A percentile compares a stretch with the other conserved stretches of the same genome.
These are phyloP conservation scores for Apistogramma diplotaenia DNA, from an alignment of 2,113 vertebrate genomes.

Conservation along the genomic window DNA sequence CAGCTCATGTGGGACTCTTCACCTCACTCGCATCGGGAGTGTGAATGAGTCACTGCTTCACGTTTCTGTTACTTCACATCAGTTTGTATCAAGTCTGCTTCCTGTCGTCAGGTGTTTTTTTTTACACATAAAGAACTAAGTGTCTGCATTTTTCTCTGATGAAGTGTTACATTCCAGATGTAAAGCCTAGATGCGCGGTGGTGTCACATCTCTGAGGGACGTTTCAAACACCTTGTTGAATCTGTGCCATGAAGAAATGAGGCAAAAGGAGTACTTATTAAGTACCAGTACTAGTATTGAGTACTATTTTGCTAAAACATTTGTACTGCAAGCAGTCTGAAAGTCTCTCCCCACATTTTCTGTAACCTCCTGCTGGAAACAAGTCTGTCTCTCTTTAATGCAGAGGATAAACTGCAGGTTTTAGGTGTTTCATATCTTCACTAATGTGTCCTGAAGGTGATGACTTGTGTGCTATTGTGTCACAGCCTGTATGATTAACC, in stretches of 20 bases:
- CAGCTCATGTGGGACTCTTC: neutral
- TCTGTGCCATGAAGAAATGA: too few relatives aligned
- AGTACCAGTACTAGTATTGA: too few relatives aligned
- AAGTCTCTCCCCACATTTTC: neutral
- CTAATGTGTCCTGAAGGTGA: neutral
- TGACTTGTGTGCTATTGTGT: constrained; percentile 15
- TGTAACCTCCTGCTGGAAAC: neutral
- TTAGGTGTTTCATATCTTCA: neutral
- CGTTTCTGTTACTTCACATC: neutral
- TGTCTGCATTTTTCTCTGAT: neutral
- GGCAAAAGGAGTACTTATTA: too few relatives aligned
- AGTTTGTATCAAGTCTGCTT: neutral
- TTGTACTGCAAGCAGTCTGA: too few relatives aligned
- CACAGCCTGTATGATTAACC: neutral
- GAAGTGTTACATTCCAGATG: constrained; percentile 5
- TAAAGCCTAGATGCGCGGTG: neutral
- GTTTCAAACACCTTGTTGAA: too few relatives aligned
- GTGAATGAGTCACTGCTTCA: neutral
- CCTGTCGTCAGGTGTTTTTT: neutral
- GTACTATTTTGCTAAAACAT: too few relatives aligned
- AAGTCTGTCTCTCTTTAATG: neutral
- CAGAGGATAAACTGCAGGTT: neutral
- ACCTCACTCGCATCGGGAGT: neutral
- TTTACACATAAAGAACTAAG: neutral
- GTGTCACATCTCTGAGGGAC: too few relatives aligned